Conservation (phyloP, 2,888 invertebrate genomes). For the Abrostola triplasia region DNA sequence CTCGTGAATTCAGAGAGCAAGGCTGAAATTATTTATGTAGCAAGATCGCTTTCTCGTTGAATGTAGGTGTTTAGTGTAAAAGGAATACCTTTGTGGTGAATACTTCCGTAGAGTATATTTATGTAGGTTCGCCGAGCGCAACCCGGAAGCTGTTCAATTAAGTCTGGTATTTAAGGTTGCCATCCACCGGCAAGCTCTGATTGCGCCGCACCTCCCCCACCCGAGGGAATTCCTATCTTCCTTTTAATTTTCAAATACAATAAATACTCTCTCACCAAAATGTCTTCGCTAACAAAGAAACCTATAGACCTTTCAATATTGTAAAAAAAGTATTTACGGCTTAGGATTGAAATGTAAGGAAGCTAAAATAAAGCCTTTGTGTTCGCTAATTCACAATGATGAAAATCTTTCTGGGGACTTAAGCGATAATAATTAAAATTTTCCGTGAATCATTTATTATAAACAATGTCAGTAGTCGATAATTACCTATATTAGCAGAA, state of each 20-base stretch:
- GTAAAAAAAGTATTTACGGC: slow-evolving; percentile 35
- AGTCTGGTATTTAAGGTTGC: slow-evolving; percentile 87
- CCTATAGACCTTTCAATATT: slow-evolving; percentile 34
- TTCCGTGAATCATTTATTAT: too few relatives aligned
- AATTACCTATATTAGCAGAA: slow-evolving; percentile 25
- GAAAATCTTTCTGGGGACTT: neutral
- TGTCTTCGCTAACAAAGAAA: slow-evolving; percentile 67
- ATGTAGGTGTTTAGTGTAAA: slow-evolving; percentile 71
- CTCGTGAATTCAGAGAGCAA: slow-evolving; percentile 45
- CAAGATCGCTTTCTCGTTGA: slow-evolving; percentile 51
- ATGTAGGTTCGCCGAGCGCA: slow-evolving; percentile 76
- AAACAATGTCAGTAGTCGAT: slow-evolving; percentile 22
- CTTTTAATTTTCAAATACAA: slow-evolving; percentile 87
- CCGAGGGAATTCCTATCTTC: slow-evolving; percentile 76
- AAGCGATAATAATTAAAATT: slow-evolving; percentile 9
- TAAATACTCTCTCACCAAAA: slow-evolving; percentile 79
- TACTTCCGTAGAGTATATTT: slow-evolving; percentile 82
- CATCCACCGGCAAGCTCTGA: slow-evolving; percentile 83
- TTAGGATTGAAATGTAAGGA: slow-evolving; percentile 26
- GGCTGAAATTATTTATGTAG: slow-evolving; percentile 50
- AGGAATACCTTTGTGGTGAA: slow-evolving; percentile 79
- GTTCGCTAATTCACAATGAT: slow-evolving; percentile 2
- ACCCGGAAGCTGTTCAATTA: slow-evolving; percentile 87
- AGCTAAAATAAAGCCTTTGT: slow-evolving; percentile 19
- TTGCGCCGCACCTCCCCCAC: slow-evolving; percentile 76